These are phyloP conservation scores for Microcebus griseorufus DNA, from an alignment of 2,113 vertebrate species.

Conservation along the genomic window DNA sequence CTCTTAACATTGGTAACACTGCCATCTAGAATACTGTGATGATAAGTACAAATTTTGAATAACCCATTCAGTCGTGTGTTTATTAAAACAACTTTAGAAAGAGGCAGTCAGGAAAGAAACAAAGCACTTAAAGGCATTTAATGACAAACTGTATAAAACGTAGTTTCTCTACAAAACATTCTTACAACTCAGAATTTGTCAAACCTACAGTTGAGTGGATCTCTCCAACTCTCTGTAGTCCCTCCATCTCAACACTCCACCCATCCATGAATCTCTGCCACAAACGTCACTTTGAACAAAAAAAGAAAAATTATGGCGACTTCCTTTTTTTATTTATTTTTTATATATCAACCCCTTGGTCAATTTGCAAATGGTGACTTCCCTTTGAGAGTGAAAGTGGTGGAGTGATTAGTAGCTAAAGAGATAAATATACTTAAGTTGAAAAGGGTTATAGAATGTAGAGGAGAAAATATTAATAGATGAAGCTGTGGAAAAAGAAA, in stretches of 20 bases:
- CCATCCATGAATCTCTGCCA: background rate
- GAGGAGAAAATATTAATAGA: background rate
- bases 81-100: constrained; percentile 20
- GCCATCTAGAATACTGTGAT: background rate
- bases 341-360: too few species aligned
- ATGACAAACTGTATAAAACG: background rate
- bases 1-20: background rate
- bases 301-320: too few species aligned
- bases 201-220: background rate
- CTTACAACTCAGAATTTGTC: background rate
- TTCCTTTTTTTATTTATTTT: too few species aligned
- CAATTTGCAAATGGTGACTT: too few species aligned
- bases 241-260: background rate
- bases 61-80: background rate
- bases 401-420: background rate
- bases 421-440: background rate
- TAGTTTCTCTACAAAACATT: background rate
- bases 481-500: background rate
- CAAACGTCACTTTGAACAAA: background rate
- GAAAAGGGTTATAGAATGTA: background rate
- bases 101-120: background rate
- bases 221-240: background rate
- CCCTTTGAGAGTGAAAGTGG: background rate
- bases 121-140: background rate
- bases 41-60: background rate